A percentile compares a stretch with the other conserved stretches of the same genome.
Evolutionary conservation across 2,888 invertebrate species (phyloP).

Genomic region (Drosophila austrosaltans): DNA sequence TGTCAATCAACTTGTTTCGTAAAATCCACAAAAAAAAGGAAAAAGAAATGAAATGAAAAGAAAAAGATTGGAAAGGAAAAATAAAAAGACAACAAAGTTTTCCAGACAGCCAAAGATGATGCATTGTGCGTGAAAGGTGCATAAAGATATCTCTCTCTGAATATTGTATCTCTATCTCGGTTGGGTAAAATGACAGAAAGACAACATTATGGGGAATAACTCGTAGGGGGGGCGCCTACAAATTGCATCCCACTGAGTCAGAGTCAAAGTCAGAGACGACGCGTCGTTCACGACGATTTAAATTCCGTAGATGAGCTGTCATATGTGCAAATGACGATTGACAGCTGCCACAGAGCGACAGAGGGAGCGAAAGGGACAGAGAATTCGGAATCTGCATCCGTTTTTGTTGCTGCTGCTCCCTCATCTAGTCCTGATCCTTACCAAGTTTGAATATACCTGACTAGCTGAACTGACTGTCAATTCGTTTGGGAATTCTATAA

Average conservation of each 20-base stretch:
- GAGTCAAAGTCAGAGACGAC: conserved; percentile 38
- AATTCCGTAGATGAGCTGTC: conserved; percentile 77
- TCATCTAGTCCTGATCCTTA: conserved; percentile 17
- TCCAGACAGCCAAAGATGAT: conserved; percentile 74
- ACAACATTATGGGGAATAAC: conserved; percentile 39
- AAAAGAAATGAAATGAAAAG: conserved; percentile 32
- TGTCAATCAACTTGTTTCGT: conserved; percentile 79
- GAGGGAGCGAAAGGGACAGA: not conserved
- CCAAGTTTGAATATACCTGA: conserved; percentile 24
- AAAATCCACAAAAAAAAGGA: conserved; percentile 40
- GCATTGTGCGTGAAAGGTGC: conserved; percentile 79
- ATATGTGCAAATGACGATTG: conserved; percentile 74
- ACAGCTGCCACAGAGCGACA: conserved; percentile 70
- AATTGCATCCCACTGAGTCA: conserved; percentile 79
- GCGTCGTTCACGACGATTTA: conserved; percentile 57
- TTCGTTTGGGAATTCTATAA: conserved; percentile 60
- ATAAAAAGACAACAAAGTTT: conserved; percentile 65
- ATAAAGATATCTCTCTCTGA: conserved; percentile 77
- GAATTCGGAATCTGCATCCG: conserved; percentile 36
- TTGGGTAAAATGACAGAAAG: conserved; percentile 65
- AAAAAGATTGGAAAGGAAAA: conserved; percentile 21
- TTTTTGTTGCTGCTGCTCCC: conserved; percentile 35
- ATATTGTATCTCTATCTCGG: conserved; percentile 72
- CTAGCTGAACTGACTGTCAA: conserved; percentile 60
- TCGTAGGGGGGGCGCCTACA: conserved; percentile 76